These are phyloP conservation scores for Miltochrista miniata DNA, from an alignment of 2,888 invertebrate genomes.

Conservation along the genomic window DNA sequence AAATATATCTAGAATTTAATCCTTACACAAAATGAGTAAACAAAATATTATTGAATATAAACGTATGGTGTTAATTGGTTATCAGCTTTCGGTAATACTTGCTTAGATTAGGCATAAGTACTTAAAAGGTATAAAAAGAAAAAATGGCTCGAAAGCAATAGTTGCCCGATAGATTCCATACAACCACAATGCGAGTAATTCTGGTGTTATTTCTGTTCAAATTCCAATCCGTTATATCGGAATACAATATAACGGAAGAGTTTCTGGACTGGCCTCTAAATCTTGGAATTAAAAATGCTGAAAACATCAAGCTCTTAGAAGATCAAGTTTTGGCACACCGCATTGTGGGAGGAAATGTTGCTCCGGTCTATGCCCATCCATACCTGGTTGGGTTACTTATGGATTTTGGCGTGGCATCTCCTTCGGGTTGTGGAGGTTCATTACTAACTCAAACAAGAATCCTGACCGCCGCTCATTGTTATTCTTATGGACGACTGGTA, in stretches of 20 bases:
- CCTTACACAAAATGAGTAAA: background rate
- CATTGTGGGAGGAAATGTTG: constrained; percentile 64
- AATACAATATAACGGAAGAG: constrained; percentile 23
- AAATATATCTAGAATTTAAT: constrained; percentile 11
- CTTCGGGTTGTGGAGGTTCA: constrained; percentile 67
- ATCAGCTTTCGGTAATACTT: constrained; percentile 24
- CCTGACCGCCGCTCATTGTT: constrained; percentile 71
- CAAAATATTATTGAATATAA: background rate
- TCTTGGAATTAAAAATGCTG: constrained; percentile 59
- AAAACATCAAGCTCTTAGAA: constrained; percentile 51
- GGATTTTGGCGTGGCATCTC: constrained; percentile 48
- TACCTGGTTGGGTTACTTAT: constrained; percentile 66
- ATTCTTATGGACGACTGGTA: constrained; percentile 59
- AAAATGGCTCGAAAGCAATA: background rate
- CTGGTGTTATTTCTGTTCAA: constrained; percentile 36
- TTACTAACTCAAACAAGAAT: constrained; percentile 53
- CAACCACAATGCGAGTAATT: constrained; percentile 43
- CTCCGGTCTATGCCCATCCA: constrained; percentile 57
- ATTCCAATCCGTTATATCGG: constrained; percentile 21
- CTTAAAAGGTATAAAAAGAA: constrained; percentile 4
- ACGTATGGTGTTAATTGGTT: constrained; percentile 30
- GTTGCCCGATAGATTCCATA: background rate
- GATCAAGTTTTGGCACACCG: constrained; percentile 21
- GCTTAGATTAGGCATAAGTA: constrained; percentile 1
- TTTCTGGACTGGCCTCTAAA: constrained; percentile 58